Base-by-base conservation (phyloP, 2,797 vertebrate genomes). In the Lacerta bilineata region DNA sequence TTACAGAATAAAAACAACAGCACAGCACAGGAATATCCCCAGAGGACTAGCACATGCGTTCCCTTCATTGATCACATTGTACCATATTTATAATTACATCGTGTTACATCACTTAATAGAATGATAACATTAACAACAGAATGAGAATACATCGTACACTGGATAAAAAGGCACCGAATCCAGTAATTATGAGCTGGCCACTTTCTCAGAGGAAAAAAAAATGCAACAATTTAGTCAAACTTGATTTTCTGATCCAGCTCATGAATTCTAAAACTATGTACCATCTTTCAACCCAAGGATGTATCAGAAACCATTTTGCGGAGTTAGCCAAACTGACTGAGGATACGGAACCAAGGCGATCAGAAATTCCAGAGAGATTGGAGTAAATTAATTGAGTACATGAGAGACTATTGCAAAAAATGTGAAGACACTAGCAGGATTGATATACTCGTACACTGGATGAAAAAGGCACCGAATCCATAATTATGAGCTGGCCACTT, bases 41-140 rank as follows among this genome's bases (percentile, higher is more conserved):
- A 7, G 61, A 68, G 25, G 61, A n/a, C n/a, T 15, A 64, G 5
- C 61, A n/a, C n/a, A 39, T 18, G 1, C 18, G 74, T 41, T 61
- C 20, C 33, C 43, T 76, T 46, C 71, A 66, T 33, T 82, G 72
- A 18, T 77, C 50, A 50, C 43, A 76, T 68, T 39, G 71, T 39
- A 66, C 41, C 77, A 46, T 71, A 88, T 39, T 83, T 59, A 77
- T 55, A 83, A 83, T 83, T 27, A 36, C 41, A 88, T 83, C 55
- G 69, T 39, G 33, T 39, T 71, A 69, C 64, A 72, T 71, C 61
- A 69, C 39, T 83, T 68, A 77, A 43, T 10, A 55, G 61, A 83
- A 77, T 77, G 13, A 55, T 41, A 78, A 59, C 18, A 23, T 68
- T 29, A 61, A 23, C 68, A 46, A 18, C 8, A 76, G 9, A n/a